Base-by-base conservation (phyloP, 2,797 vertebrate genomes). In the Notoglanidium macrostoma region DNA sequence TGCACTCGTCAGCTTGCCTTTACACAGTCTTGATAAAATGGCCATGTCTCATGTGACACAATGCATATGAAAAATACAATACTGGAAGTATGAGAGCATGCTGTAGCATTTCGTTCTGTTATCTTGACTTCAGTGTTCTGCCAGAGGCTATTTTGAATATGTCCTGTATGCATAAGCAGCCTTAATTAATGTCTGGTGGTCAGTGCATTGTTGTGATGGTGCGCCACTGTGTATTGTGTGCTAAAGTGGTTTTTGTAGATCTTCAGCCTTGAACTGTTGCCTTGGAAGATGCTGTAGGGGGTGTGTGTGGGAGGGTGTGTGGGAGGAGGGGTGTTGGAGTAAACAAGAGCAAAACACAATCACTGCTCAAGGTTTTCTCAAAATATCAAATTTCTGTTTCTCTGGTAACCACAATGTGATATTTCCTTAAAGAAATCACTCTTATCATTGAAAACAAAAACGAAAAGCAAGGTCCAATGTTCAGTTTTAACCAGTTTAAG, bases 341-440 rank as follows among this genome's bases (percentile, higher is more conserved):
- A 32, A n/a, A 26, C 19, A 44, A 65, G 54, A 32, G 65, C 26
- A 14, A 51, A 57, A 70, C 40, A 70, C 15, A 44, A 57, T 57
- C 32, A 32, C 29, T n/a, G 63, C 74, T 87, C 83, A 44, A 81
- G 86, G 57, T 91, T 93, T 95, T 95, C 93, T 93, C 94, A 95
- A 93, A 92, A 93, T 95, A 93, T 94, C 92, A 49, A 92, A 92
- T 95, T 93, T 89, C 74, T 83, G 94, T 90, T 94, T 94, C 83
- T 94, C 92, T 86, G 91, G 93, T 91, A 90, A 95, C 91, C 86
- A 90, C 91, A 94, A 92, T 94, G 19, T 15, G 91, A 87, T 83
- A 76, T 93, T 94, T 90, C 90, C 91, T 89, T 90, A 77, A 90
- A 89, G 89, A 89, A 89, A 89, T 90, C 92, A 92, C 19, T 89